phyloP scores from a whole-genome alignment of 2,797 vertebrate genomes.

The Onychomys torridus region DNA sequence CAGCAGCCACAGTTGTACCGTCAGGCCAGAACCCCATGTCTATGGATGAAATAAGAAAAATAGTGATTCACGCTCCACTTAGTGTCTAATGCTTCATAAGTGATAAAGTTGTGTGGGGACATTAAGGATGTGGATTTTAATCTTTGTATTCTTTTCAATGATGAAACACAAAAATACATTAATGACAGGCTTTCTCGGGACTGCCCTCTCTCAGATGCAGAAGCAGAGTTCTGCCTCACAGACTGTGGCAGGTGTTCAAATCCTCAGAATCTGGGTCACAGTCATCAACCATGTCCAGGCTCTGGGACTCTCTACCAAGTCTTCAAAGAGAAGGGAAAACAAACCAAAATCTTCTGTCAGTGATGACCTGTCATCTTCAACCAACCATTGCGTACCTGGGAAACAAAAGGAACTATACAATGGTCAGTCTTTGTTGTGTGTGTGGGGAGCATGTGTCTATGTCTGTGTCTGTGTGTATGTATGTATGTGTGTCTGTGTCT shows the following conservation, averaged over 20 bases:
- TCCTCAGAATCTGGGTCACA: not conserved
- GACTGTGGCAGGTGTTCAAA: not conserved
- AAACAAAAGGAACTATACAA: not conserved
- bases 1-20: not conserved
- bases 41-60: not conserved
- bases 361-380: not conserved
- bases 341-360: not conserved
- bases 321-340: not conserved
- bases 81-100: not conserved
- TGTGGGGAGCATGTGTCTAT: too few relatives aligned
- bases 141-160: not conserved
- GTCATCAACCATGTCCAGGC: not conserved
- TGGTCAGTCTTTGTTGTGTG: not conserved
- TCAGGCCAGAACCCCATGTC: not conserved
- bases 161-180: slow-evolving; percentile 9
- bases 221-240: not conserved
- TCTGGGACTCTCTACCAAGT: not conserved
- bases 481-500: too few relatives aligned
- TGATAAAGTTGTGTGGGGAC: not conserved
- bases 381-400: not conserved
- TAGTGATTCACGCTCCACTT: not conserved
- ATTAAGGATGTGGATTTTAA: not conserved
- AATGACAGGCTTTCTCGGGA: not conserved
- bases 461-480: too few relatives aligned
- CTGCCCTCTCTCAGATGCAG: not conserved